phyloP scores from a whole-genome alignment of 2,888 invertebrate genomes.

The Drosophila lacicola region DNA sequence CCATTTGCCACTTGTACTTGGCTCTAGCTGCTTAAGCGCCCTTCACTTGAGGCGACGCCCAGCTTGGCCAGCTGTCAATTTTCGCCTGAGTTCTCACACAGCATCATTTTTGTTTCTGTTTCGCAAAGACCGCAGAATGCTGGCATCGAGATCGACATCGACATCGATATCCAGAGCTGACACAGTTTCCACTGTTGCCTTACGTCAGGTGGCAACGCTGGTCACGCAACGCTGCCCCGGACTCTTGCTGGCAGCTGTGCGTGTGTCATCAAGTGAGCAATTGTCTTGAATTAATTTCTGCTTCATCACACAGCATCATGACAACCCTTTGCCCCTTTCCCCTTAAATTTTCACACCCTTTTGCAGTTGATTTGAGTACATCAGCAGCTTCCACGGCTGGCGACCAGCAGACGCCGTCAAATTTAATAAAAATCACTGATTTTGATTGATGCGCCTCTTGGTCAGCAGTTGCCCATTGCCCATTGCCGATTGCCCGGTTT shows the following conservation, averaged over 20 bases:
- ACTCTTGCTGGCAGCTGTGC: background rate
- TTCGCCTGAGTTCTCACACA: conserved; percentile 37
- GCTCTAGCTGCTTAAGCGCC: conserved; percentile 59
- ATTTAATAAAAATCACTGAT: conserved; percentile 84
- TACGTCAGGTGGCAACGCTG: conserved; percentile 54
- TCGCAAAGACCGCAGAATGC: conserved; percentile 62
- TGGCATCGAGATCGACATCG: conserved; percentile 40
- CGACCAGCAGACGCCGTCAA: conserved; percentile 82
- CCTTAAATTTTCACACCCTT: conserved; percentile 50
- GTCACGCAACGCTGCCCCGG: conserved; percentile 43
- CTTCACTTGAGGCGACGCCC: conserved; percentile 66
- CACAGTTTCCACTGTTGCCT: conserved; percentile 53
- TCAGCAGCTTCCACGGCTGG: conserved; percentile 49
- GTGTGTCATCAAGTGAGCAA: conserved; percentile 71
- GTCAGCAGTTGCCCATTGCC: conserved; percentile 30
- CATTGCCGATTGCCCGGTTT: conserved; percentile 20
- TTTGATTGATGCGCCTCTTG: conserved; percentile 83
- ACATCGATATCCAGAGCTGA: conserved; percentile 45
- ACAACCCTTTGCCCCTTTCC: conserved; percentile 1
- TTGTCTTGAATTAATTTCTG: conserved; percentile 80
- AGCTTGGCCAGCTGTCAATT: conserved; percentile 69
- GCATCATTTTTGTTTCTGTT: conserved; percentile 22
- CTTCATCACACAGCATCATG: conserved; percentile 56
- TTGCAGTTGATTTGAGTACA: conserved; percentile 59
- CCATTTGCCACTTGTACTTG: background rate